Evolutionary conservation across 2,113 vertebrate genomes (phyloP).

Genomic region (Mus pahari): DNA sequence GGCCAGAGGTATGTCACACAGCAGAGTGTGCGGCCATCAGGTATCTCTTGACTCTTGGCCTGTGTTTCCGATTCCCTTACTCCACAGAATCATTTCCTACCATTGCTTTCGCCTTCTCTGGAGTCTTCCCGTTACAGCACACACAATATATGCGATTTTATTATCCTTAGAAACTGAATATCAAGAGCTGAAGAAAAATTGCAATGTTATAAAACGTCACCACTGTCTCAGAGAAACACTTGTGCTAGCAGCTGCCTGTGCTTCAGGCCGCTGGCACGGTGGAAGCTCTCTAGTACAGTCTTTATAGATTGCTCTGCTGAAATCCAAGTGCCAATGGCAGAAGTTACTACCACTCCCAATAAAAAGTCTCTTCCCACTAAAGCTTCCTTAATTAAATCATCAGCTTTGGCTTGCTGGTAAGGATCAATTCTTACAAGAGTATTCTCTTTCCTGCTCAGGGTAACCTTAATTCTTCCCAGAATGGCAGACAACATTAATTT

Average conservation of each 20-base stretch:
- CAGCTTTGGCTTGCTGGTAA: conserved; percentile 74
- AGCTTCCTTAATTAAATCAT: conserved; percentile 74
- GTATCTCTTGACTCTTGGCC: neutral
- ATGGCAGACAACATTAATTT: conserved; percentile 83
- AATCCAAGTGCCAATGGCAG: conserved; percentile 34
- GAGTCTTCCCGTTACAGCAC: neutral
- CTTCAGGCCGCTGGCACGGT: neutral
- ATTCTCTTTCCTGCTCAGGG: conserved; percentile 79
- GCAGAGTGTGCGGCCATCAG: neutral
- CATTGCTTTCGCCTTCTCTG: neutral
- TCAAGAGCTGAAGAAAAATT: conserved; percentile 51
- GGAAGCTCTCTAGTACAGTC: neutral
- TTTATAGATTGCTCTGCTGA: conserved; percentile 56
- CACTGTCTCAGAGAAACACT: neutral
- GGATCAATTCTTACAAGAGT: conserved; percentile 76
- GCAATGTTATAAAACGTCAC: neutral
- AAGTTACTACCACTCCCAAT: neutral
- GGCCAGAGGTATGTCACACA: neutral
- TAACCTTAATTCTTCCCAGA: conserved; percentile 83
- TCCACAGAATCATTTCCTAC: neutral
- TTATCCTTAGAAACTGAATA: neutral
- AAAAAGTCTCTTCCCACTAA: conserved; percentile 69
- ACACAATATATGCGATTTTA: neutral
- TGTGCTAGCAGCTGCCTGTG: neutral
- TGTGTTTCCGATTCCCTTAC: neutral